Evolutionary conservation across 2,797 vertebrate species (phyloP), one percentile per base, ranked within the genome.

Genomic region (Arrhamphus sclerolepis): DNA sequence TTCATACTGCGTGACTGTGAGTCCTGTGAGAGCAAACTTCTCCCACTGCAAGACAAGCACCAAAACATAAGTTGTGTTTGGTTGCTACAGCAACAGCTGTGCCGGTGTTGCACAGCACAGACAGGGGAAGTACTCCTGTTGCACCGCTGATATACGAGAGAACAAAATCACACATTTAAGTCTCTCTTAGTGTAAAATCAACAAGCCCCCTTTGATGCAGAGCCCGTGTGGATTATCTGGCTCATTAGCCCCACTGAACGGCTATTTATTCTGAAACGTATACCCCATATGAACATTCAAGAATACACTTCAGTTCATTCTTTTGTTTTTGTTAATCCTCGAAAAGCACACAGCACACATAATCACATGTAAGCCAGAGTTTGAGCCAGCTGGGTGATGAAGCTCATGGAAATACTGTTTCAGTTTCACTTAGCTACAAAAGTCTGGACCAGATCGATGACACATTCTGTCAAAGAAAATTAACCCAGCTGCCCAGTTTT

Each of bases 41-140:
- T 71, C 63, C 80, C 66, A 62, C 68, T 24, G 66, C 63, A 58
- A 67, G 64, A 52, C 62, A 61, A 81, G 81, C 77, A 80, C 82
- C 88, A 89, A 76, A 92, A 92, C 88, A 92, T 86, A 84, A 55
- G 71, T 41, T 1, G 11, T 93, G 92, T 93, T 93, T 92, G 77
- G 89, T 92, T 82, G 65, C 84, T 46, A 26, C 55, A 75, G 90
- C n/a, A 56, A 91, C 91, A 83, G 74, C 71, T 18, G 57, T 31
- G 78, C 65, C 60, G 70, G 67, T 46, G 28, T 46, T 70, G 75
- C 75, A 58, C 66, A 57, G 70, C 26, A 17, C 40, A 8, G 66
- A 75, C 72, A 77, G 62, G 55, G 40, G 83, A 88, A 85, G 85
- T 62, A 58, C 81, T 86, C 78, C 75, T 71, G 80, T 85, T 77